Evolutionary conservation across 2,797 vertebrate genomes (phyloP).

Genomic region (Pteropus rufus): DNA sequence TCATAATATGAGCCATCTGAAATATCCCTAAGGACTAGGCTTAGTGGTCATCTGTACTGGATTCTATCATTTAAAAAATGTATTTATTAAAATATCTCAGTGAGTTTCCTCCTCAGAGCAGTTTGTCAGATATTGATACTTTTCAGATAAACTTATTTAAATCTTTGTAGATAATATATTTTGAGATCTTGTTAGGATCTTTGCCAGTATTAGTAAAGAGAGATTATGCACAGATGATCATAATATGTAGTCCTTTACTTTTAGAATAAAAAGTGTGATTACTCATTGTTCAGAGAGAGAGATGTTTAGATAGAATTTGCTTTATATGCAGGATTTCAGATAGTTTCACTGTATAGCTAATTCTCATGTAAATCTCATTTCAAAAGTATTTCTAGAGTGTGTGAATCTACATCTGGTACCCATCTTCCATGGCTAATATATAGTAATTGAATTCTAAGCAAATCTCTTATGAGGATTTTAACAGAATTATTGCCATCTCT

Average conservation of each 20-base stretch:
- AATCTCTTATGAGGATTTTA: neutral
- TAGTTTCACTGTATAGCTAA: neutral
- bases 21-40: neutral
- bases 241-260: neutral
- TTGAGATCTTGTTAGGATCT: neutral
- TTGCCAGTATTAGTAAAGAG: neutral
- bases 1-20: neutral
- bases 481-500: neutral
- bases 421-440: neutral
- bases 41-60: neutral
- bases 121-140: neutral
- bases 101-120: neutral
- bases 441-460: conserved; percentile 12
- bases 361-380: neutral
- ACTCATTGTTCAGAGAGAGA: neutral
- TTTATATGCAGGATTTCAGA: neutral
- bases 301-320: neutral
- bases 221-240: neutral
- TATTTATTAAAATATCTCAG: neutral
- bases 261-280: neutral
- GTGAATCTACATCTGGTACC: neutral
- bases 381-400: neutral
- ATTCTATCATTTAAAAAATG: neutral
- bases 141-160: neutral
- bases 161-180: neutral